Evolutionary conservation across 2,797 vertebrate genomes (phyloP).

Genomic region (Pseudopleuronectes americanus): DNA sequence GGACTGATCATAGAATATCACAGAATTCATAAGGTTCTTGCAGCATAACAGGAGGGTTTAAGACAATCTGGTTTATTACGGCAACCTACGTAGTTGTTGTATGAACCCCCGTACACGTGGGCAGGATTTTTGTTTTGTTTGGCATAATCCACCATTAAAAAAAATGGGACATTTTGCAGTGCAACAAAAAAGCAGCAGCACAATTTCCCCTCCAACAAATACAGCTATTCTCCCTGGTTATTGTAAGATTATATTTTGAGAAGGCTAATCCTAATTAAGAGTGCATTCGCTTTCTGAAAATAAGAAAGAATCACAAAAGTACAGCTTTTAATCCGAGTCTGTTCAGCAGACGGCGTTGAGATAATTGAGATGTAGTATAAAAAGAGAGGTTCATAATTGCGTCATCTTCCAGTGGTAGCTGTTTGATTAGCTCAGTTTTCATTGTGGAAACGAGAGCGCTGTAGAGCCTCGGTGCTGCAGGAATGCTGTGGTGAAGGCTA

Average conservation of each 20-base stretch:
- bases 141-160: background rate
- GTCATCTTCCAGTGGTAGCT: conserved; percentile 19
- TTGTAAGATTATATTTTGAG: background rate
- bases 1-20: conserved; percentile 21
- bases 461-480: conserved; percentile 64
- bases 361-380: conserved; percentile 1
- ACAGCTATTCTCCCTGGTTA: conserved; percentile 5
- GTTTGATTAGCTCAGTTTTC: conserved; percentile 63
- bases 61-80: conserved; percentile 17
- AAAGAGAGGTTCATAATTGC: background rate
- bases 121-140: conserved; percentile 15
- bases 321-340: background rate
- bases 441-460: conserved; percentile 34
- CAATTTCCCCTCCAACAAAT: conserved; percentile 8
- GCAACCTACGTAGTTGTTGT: conserved; percentile 15
- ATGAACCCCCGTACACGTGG: background rate
- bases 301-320: background rate
- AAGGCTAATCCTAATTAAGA: background rate
- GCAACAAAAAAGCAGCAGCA: conserved; percentile 3
- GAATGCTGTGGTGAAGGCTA: conserved; percentile 82
- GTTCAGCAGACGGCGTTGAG: background rate
- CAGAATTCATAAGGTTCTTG: conserved; percentile 12
- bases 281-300: background rate
- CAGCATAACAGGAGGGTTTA: conserved; percentile 6
- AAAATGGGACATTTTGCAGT: conserved; percentile 1